phyloP scores from a whole-genome alignment of 2,113 vertebrate genomes.

The Oncorhynchus masou region DNA sequence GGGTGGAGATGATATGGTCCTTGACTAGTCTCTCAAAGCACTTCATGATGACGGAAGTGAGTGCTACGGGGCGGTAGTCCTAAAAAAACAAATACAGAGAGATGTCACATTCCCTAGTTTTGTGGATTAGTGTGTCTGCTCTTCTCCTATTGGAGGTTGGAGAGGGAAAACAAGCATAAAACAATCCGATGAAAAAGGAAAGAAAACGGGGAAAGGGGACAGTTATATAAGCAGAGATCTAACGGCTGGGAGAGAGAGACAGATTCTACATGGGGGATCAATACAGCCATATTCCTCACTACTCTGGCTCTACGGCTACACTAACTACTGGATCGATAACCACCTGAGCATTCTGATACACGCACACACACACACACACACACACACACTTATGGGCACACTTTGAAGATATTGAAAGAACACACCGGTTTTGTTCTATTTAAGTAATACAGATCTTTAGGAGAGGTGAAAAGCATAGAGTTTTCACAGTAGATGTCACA shows the following conservation, averaged over 20 bases:
- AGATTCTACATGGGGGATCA: slow-evolving; percentile 47
- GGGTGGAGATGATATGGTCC: too few relatives aligned
- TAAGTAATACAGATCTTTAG: neutral
- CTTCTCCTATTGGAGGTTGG: slow-evolving; percentile 10
- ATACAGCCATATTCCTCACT: slow-evolving; percentile 44
- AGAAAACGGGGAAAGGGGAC: slow-evolving; percentile 53
- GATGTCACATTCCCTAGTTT: slow-evolving; percentile 40
- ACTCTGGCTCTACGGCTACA: slow-evolving; percentile 25
- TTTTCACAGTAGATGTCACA: neutral
- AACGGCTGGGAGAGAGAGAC: slow-evolving; percentile 43
- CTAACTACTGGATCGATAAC: slow-evolving; percentile 50
- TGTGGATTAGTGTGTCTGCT: slow-evolving; percentile 48
- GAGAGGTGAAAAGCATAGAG: neutral
- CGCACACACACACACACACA: neutral
- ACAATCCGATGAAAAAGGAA: slow-evolving; percentile 26
- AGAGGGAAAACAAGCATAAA: slow-evolving; percentile 19
- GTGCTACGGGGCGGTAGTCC: too few relatives aligned
- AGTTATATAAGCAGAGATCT: slow-evolving; percentile 66
- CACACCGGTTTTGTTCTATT: neutral
- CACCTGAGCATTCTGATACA: slow-evolving; percentile 29
- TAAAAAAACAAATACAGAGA: slow-evolving; percentile 50
- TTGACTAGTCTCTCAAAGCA: too few relatives aligned
- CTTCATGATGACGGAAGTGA: too few relatives aligned
- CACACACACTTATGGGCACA: neutral
- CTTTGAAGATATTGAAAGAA: neutral